Evolutionary conservation across 2,888 invertebrate species (phyloP).

Genomic region (Machimus atricapillus): DNA sequence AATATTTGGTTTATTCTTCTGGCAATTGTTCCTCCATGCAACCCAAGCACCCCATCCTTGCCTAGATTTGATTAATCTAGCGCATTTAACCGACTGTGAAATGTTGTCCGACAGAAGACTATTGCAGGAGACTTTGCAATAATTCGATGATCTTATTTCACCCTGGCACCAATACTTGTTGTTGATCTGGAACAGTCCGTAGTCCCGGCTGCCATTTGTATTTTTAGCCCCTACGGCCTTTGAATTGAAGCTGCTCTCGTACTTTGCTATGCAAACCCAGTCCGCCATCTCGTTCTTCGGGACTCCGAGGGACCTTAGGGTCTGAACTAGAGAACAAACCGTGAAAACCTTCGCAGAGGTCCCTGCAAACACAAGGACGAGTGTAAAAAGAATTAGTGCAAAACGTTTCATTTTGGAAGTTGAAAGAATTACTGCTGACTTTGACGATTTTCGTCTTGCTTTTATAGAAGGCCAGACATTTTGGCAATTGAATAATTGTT

Average conservation of each 20-base stretch:
- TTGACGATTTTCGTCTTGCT: neutral
- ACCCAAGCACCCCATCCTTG: constrained; percentile 51
- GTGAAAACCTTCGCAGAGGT: constrained; percentile 49
- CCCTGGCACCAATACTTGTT: constrained; percentile 58
- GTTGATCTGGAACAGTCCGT: constrained; percentile 61
- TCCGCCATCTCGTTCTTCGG: constrained; percentile 54
- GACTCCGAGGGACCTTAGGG: constrained; percentile 57
- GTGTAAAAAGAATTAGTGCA: neutral
- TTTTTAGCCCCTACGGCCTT: constrained; percentile 63
- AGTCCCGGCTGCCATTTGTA: constrained; percentile 63
- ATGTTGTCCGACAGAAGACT: constrained; percentile 57
- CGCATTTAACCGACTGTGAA: constrained; percentile 50
- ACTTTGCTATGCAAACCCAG: constrained; percentile 57
- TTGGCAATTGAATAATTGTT: neutral
- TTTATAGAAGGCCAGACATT: neutral
- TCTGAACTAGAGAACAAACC: constrained; percentile 56
- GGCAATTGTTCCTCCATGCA: constrained; percentile 49
- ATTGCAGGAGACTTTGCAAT: constrained; percentile 56
- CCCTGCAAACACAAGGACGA: neutral
- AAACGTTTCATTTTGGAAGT: neutral
- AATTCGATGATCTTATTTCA: constrained; percentile 52
- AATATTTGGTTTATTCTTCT: constrained; percentile 17
- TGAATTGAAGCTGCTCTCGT: constrained; percentile 62
- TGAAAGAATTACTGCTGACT: neutral
- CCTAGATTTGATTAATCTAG: constrained; percentile 47